Base-by-base conservation (phyloP, 2,888 invertebrate species). In the Yponomeuta malinellus region DNA sequence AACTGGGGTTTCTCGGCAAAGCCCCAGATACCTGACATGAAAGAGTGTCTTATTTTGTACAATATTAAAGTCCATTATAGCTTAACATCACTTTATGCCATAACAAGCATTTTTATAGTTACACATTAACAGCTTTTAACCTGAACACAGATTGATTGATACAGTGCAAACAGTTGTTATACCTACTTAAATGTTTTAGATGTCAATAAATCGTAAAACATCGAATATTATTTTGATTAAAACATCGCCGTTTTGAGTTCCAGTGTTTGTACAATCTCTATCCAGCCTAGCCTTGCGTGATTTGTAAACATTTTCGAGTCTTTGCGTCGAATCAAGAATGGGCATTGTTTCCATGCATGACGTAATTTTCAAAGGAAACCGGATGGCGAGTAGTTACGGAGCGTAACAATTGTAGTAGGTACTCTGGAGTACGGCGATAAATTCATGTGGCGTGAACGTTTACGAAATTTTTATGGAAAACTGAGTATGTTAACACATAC, bases 81-180 rank as follows among this genome's bases (percentile, higher is more conserved):
- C 84, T 86, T 89, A 88, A 88, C 86, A 83, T 79, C 78, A 82
- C 76, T 81, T 84, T 37, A 64, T 23, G 85, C 79, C 81, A 81
- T 88, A 88, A 88, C 82, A 83, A 86, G 84, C 83, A 85, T 85
- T 81, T 78, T 79, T 83, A 78, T 80, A 80, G 82, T 81, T 84
- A 87, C 83, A 75, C 81, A 82, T 83, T 89, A 89, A 89, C 87
- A 83, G 89, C 89, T 88, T 84, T 78, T 90, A 88, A 85, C 85
- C 84, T 85, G 83, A 82, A 89, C 89, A 90, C 89, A 84, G 89
- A 89, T 89, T 89, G 89, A 90, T 90, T 89, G 48, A 70, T 65
- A 43, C 43, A 91, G 90, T 91, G 90, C 90, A 90, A 91, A 90
- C 86, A 87, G 86, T 88, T 90, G 90, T 89, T 90, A 90, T 81